Percentiles rank a stretch among this genome's conserved stretches.
phyloP scores from a whole-genome alignment of 1,140 invertebrate species.

The Choristoneura fumiferana region DNA sequence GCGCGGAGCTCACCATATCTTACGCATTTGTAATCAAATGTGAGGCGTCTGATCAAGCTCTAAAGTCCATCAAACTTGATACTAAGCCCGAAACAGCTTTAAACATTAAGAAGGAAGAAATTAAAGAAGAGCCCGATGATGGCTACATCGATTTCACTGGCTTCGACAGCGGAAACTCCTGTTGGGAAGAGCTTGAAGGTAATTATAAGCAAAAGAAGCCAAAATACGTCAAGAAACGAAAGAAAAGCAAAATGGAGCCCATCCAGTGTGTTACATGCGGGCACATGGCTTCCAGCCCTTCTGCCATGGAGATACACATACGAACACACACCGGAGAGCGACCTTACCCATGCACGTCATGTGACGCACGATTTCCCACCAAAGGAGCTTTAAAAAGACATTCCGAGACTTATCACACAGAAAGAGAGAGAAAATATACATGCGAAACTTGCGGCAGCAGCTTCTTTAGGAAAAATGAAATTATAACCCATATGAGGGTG shows the following conservation, averaged over 20 bases:
- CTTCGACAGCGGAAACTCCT: constrained; percentile 16
- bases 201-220: constrained; percentile 21
- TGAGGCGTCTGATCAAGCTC: constrained; percentile 54
- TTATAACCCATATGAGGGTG: constrained; percentile 63
- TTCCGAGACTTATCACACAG: constrained; percentile 67
- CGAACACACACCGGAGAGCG: constrained; percentile 88
- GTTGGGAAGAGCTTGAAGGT: constrained; percentile 26
- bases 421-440: constrained; percentile 61
- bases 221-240: constrained; percentile 11
- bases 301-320: constrained; percentile 86
- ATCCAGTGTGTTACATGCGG: constrained; percentile 56
- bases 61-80: constrained; percentile 33
- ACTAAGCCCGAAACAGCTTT: background rate
- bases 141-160: background rate
- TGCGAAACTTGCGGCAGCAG: constrained; percentile 70
- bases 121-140: constrained; percentile 25
- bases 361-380: constrained; percentile 73
- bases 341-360: constrained; percentile 87
- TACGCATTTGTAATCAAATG: constrained; percentile 64
- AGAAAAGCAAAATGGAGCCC: constrained; percentile 33
- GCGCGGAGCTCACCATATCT: constrained; percentile 42
- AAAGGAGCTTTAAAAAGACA: constrained; percentile 77
- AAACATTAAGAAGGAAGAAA: constrained; percentile 27
- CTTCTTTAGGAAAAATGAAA: constrained; percentile 68
- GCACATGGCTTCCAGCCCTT: constrained; percentile 42